These are phyloP conservation scores for Liposcelis brunnea DNA, from an alignment of 2,888 invertebrate genomes.

Conservation along the genomic window DNA sequence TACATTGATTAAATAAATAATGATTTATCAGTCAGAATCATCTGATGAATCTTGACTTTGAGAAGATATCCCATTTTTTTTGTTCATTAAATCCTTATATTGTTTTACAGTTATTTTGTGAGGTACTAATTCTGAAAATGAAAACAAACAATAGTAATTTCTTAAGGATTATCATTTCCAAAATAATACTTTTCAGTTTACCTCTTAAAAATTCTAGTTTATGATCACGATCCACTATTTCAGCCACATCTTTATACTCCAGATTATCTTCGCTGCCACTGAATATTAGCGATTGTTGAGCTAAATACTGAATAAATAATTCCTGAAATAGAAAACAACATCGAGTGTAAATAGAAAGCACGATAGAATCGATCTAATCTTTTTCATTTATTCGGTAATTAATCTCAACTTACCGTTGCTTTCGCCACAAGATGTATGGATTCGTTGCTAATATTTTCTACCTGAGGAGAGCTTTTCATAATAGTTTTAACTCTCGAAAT, in stretches of 20 bases:
- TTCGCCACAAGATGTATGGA: not conserved
- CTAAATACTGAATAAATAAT: conserved; percentile 1
- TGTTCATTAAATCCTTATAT: conserved; percentile 2
- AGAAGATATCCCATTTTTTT: too few relatives aligned
- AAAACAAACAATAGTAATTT: not conserved
- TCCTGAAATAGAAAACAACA: conserved; percentile 2
- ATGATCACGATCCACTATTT: not conserved
- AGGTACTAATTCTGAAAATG: conserved; percentile 1
- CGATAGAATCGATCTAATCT: too few relatives aligned
- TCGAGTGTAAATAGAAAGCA: too few relatives aligned
- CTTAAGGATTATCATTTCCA: too few relatives aligned
- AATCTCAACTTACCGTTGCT: conserved; percentile 8
- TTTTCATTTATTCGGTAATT: too few relatives aligned
- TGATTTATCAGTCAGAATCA: not conserved
- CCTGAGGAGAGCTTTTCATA: conserved; percentile 4
- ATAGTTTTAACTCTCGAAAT: not conserved
- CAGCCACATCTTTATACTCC: conserved; percentile 5
- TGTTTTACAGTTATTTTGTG: conserved; percentile 1
- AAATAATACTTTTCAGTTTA: too few relatives aligned
- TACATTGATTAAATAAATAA: too few relatives aligned
- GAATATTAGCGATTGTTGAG: not conserved
- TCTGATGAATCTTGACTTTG: not conserved
- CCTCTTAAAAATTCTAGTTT: conserved; percentile 4
- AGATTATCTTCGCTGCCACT: not conserved
- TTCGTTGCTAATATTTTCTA: not conserved